Evolutionary conservation across 2,888 invertebrate genomes (phyloP).

Genomic region (Exephanes ischioxanthus): DNA sequence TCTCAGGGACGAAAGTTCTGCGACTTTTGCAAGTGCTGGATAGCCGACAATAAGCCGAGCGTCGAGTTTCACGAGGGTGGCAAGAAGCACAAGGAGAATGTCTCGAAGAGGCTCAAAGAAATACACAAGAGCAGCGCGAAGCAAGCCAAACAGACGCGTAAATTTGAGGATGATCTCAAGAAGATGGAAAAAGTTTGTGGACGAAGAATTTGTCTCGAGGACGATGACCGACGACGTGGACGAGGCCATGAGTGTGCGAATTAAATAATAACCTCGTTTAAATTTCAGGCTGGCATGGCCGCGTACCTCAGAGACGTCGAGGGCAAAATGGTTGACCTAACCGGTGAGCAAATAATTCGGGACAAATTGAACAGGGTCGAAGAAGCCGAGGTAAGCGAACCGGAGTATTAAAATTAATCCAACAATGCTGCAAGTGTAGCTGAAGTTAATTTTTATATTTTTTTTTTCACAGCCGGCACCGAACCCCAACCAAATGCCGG

Average conservation of each 20-base stretch:
- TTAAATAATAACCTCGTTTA: not conserved
- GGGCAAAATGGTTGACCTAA: conserved; percentile 83
- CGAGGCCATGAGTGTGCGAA: not conserved
- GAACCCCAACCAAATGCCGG: conserved; percentile 73
- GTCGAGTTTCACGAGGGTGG: conserved; percentile 98
- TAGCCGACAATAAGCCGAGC: conserved; percentile 98
- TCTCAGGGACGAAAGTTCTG: conserved; percentile 98
- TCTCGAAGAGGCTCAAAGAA: conserved; percentile 93
- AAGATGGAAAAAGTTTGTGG: conserved; percentile 92
- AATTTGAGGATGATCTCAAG: conserved; percentile 92
- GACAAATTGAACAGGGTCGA: conserved; percentile 75
- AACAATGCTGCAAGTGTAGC: not conserved
- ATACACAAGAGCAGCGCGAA: conserved; percentile 94
- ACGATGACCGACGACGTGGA: not conserved
- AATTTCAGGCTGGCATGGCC: conserved; percentile 91
- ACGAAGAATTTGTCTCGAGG: conserved; percentile 19
- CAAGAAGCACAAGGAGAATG: conserved; percentile 96
- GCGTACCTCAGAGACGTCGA: conserved; percentile 95
- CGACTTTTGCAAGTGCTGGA: conserved; percentile 99
- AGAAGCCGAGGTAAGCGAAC: conserved; percentile 63
- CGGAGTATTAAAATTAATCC: conserved; percentile 11
- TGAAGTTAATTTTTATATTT: not conserved
- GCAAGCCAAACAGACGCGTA: conserved; percentile 91
- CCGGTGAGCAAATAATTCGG: conserved; percentile 85
- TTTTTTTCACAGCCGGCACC: conserved; percentile 41